phyloP scores from a whole-genome alignment of 2,888 invertebrate species.

The Venusia cambrica region DNA sequence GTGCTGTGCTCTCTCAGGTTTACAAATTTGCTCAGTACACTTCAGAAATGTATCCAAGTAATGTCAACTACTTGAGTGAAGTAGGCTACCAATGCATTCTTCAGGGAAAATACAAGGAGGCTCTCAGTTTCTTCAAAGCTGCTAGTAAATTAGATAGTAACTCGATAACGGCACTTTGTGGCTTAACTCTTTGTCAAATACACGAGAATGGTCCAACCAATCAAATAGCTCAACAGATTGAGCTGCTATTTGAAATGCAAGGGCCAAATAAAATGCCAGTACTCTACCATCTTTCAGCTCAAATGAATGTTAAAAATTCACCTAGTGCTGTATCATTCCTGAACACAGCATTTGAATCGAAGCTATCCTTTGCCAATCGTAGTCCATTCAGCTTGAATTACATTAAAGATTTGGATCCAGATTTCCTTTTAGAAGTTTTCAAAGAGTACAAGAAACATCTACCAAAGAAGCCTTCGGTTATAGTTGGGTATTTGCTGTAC shows the following conservation, averaged over 20 bases:
- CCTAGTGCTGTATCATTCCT: constrained; percentile 80
- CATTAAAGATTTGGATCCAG: constrained; percentile 89
- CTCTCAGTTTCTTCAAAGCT: constrained; percentile 88
- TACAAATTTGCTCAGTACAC: constrained; percentile 90
- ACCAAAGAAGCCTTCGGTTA: constrained; percentile 82
- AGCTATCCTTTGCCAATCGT: constrained; percentile 55
- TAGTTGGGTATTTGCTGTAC: constrained; percentile 66
- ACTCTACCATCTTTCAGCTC: constrained; percentile 85
- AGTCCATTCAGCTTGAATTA: constrained; percentile 88
- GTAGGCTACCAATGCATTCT: constrained; percentile 90
- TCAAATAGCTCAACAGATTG: constrained; percentile 91
- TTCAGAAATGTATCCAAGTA: constrained; percentile 84
- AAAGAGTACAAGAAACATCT: constrained; percentile 88
- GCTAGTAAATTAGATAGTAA: constrained; percentile 93
- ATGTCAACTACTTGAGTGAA: constrained; percentile 88
- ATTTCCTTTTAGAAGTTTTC: constrained; percentile 90
- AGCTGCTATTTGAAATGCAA: constrained; percentile 91
- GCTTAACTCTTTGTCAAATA: constrained; percentile 91
- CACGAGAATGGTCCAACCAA: constrained; percentile 86
- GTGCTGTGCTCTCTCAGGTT: constrained; percentile 86
- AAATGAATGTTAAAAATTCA: constrained; percentile 77
- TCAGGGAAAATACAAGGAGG: constrained; percentile 88
- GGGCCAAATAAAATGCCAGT: constrained; percentile 85
- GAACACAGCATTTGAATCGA: constrained; percentile 82
- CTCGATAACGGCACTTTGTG: constrained; percentile 89